Evolutionary conservation across 2,797 vertebrate species (phyloP), one percentile per base, ranked within the genome.

Genomic region (Calcarius lapponicus): DNA sequence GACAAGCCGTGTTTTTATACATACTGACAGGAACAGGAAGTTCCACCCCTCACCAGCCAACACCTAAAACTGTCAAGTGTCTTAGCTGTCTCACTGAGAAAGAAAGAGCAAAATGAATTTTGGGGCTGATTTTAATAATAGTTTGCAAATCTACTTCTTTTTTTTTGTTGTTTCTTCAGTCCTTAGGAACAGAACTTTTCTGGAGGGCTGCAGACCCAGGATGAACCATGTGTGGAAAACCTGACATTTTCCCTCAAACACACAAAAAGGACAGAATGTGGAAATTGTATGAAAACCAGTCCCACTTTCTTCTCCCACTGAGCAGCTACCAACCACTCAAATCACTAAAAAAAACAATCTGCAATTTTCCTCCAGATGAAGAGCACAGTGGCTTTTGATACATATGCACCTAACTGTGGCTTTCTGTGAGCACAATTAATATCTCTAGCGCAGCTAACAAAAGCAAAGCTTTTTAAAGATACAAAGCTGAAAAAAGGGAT

Each of bases 341-440:
- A 84, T 76, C 43, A 26, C 71, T 78, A 26, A 74, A 76, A 60
- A 86, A 85, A 60, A 60, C n/a, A 89, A 95, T 76, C 83, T 64
- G 62, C 74, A 92, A 82, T 94, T 95, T 96, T 95, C 65, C 74
- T 81, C 60, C 54, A 56, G 66, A 92, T 80, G 62, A 92, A 95
- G 81, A 87, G 47, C 26, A 19, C 36, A 72, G 73, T 42, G 31
- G 48, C 24, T 93, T 97, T 90, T 80, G 38, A 74, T 91, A 70
- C 11, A 53, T 19, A 61, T 28, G 60, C 62, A 84, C 67, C 83
- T 90, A 88, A 81, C 83, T 71, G 84, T 26, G 42, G 86, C 79
- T 91, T 94, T 96, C 86, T 36, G 17, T 18, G 47, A 91, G 87
- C 75, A 95, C 84, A 97, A 95, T 96, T 96, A 97, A 67, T 91